Base-by-base conservation (phyloP, 2,888 invertebrate genomes). In the Andrena chrysosceles region DNA sequence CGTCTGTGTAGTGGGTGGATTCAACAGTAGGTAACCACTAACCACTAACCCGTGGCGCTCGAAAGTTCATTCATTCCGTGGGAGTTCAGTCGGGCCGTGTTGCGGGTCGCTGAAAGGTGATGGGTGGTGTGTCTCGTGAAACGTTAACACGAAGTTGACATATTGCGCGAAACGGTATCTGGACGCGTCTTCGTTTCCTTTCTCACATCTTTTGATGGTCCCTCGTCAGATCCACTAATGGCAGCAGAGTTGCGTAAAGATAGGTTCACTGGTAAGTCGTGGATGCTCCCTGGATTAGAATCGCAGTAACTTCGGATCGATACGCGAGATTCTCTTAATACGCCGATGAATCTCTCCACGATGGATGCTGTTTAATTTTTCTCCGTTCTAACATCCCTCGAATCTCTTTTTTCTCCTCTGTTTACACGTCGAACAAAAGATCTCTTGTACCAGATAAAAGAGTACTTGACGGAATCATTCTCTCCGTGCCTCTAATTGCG, bases 231-330 rank as follows among this genome's bases (percentile, higher is more conserved):
- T 26, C 35, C 56, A 81, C 81, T 81, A 80, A 81, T 81, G 80
- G 80, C 80, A 60, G 80, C 80, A 72, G 80, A 79, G 80, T 81
- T 79, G 80, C 8, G 8, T 79, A 73, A 64, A 73, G 52, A 64
- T 56, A 80, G 54, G 35, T 74, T 80, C 59, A 81, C 73, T 63
- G 73, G 81, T 81, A 80, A 80, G 81, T 68, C 68, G 31, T 54
- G 42, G 73, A 73, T 80, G 23, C 52, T 80, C 31, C 35, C n/a
- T 33, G 26, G 10, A 48, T 80, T 80, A 59, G 81, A 81, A 73
- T 73, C 68, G 29, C 31, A 29, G 23, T 31, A 23, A 63, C 52
- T 62, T 74, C 23, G 69, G 81, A 81, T 81, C 81, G 74, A 81
- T 81, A 80, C 60, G 56, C 26, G 62, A 26, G 49, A 73, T 81